These are phyloP conservation scores for Crioceris asparagi DNA, from an alignment of 2,888 invertebrate species.

Conservation along the genomic window DNA sequence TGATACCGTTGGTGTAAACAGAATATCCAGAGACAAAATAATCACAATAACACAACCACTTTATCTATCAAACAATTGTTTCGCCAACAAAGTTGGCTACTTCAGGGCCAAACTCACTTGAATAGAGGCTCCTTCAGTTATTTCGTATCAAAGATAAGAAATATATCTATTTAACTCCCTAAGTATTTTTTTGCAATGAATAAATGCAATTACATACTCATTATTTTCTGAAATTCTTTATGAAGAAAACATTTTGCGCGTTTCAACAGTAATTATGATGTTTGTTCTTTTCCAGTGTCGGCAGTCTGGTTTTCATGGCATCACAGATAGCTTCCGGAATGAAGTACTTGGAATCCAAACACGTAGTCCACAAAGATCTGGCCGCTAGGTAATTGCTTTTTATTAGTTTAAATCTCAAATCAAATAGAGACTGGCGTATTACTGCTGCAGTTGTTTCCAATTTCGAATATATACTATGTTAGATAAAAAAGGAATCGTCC, in stretches of 20 bases:
- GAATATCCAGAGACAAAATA: no score
- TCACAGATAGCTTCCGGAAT: slow-evolving; percentile 69
- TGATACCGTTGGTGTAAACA: no score
- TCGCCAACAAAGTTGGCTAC: no score
- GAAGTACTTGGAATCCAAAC: slow-evolving; percentile 67
- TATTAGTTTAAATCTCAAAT: not conserved
- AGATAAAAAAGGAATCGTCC: not conserved
- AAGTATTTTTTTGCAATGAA: no score
- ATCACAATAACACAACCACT: no score
- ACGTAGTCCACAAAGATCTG: slow-evolving; percentile 69
- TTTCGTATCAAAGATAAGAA: no score
- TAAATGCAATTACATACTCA: no score
- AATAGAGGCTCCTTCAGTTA: no score
- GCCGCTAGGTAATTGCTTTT: slow-evolving; percentile 48
- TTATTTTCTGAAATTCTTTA: no score
- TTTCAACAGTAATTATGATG: slow-evolving; percentile 2
- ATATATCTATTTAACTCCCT: no score
- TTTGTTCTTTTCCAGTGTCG: slow-evolving; percentile 42
- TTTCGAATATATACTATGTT: not conserved
- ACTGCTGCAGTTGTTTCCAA: not conserved
- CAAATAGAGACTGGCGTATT: not conserved
- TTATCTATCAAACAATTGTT: no score
- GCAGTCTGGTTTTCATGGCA: slow-evolving; percentile 59
- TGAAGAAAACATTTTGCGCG: not conserved
- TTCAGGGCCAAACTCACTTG: no score